Evolutionary conservation across 2,113 vertebrate species (phyloP), one percentile per base, ranked within the genome.

Genomic region (Microtus pennsylvanicus): DNA sequence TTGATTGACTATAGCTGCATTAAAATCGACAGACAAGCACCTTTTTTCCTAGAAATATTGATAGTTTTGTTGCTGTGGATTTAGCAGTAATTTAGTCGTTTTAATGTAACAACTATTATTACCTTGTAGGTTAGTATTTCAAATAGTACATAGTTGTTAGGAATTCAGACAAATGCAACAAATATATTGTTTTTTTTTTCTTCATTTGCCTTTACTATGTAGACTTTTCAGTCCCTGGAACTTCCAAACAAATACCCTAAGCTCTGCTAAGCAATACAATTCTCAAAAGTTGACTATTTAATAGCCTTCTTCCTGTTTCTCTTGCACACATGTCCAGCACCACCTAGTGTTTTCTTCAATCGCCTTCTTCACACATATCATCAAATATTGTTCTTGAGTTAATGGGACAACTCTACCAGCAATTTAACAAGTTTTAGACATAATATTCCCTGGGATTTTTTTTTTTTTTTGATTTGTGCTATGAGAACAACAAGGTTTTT

Each of bases 261-360:
- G 14, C 16, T 65, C 26, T 11, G 16, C 50, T 42, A 63, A 65
- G 4, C 4, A 65, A 42, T 45, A 9, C 0, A 24, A 10, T 70
- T 85, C 74, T 47, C 5, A 19, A 86, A 67, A 33, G 30, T 52
- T 30, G 50, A 42, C 13, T 33, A 80, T 28, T 61, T 83, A 24
- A 24, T 30, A 42, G 14, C n/a, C 2, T 38, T 14, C 28, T 65
- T 83, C 33, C 42, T 65, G 2, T 67, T 82, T 65, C 7, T 80
- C 13, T n/a, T 65, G 26, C 0, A 72, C 16, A 35, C 21, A n/a
- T 3, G 5, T 26, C 80, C 12, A 45, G 38, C 1, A 38, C 8
- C 0, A 22, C 7, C 14, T 5, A 63, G 6, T 47, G 2, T 9
- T 3, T 58, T 65, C n/a, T 0, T 3, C 3, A 75, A 45, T 35